phyloP scores from a whole-genome alignment of 2,113 vertebrate species.

The Bubo scandiacus region DNA sequence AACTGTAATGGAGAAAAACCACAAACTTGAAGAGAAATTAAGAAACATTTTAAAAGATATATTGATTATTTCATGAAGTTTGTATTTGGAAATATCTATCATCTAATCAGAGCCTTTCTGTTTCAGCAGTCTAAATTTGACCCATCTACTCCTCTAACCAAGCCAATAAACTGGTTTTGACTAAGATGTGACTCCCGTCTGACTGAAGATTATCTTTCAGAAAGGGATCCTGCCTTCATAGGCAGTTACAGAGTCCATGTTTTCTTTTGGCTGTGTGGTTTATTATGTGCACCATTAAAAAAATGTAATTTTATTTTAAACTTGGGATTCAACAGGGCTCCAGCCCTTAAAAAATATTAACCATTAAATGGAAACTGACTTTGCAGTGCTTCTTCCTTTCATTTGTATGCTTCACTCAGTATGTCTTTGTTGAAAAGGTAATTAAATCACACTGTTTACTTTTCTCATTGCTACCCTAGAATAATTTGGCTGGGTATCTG shows the following conservation, averaged over 20 bases:
- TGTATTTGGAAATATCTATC: neutral
- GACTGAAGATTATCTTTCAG: neutral
- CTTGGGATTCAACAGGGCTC: neutral
- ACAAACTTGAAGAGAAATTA: neutral
- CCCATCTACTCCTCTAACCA: neutral
- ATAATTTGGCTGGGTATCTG: neutral
- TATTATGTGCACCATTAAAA: neutral
- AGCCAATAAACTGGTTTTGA: neutral
- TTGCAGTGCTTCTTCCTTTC: neutral
- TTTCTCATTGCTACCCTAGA: neutral
- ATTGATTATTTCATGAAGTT: fast-evolving
- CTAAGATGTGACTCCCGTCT: neutral
- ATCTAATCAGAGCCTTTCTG: neutral
- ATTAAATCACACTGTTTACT: neutral
- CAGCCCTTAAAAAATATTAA: neutral
- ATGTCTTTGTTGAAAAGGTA: neutral
- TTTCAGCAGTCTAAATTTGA: neutral
- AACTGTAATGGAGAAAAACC: neutral
- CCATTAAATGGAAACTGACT: neutral
- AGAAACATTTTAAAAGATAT: neutral
- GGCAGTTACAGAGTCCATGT: neutral
- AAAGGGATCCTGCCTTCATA: neutral
- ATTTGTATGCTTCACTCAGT: neutral
- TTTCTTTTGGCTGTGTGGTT: neutral
- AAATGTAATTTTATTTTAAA: neutral